Conservation (phyloP, 2,888 invertebrate genomes). For the Lumbricus terrestris region DNA sequence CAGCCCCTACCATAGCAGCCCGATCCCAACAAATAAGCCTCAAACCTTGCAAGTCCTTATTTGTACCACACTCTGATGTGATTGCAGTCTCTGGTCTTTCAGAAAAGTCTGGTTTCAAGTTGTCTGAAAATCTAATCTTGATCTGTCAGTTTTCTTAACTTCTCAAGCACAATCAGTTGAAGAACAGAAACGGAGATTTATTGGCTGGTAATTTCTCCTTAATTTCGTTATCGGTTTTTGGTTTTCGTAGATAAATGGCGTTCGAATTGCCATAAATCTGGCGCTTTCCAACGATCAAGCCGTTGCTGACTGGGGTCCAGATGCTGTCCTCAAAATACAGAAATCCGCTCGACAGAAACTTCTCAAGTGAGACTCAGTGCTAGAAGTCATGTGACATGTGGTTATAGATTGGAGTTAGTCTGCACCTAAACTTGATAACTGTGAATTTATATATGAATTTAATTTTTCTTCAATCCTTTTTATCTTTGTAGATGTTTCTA, state of each 20-base stretch:
- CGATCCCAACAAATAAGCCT: no score
- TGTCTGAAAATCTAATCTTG: neutral
- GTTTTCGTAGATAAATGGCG: slow-evolving; percentile 51
- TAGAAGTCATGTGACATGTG: neutral
- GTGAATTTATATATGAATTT: neutral
- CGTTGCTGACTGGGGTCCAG: slow-evolving; percentile 48
- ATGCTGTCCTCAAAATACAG: slow-evolving; percentile 52
- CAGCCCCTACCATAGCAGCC: no score
- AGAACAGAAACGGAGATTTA: neutral
- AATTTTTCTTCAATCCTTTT: neutral
- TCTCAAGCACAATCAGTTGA: neutral
- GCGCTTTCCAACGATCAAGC: slow-evolving; percentile 49
- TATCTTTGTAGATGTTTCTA: neutral
- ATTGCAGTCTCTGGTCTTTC: no score
- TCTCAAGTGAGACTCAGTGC: slow-evolving; percentile 46
- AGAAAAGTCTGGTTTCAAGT: neutral
- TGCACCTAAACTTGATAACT: neutral
- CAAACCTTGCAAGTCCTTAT: no score
- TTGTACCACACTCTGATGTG: no score
- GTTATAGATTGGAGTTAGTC: neutral
- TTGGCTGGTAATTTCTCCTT: no score
- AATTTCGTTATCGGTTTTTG: neutral
- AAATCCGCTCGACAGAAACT: slow-evolving; percentile 47
- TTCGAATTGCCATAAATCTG: slow-evolving; percentile 53
- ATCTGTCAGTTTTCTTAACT: neutral